Evolutionary conservation across 2,113 vertebrate genomes (phyloP).

Genomic region (Onychostruthus taczanowskii): DNA sequence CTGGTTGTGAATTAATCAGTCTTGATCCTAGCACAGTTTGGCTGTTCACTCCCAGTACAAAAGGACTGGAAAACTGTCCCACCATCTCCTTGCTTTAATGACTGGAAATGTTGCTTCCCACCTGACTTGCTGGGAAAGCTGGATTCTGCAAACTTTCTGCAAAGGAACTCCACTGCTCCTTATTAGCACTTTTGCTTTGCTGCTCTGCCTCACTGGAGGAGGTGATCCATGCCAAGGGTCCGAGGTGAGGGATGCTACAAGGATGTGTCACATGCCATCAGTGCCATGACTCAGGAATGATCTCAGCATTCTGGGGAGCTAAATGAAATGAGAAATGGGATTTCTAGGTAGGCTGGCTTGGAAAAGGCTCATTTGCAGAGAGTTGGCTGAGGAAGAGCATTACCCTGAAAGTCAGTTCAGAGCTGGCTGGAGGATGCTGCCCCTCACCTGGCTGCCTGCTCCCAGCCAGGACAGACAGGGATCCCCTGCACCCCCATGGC

Average conservation of each 20-base stretch:
- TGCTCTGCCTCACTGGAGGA: not conserved
- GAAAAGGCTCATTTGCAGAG: not conserved
- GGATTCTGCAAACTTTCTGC: not conserved
- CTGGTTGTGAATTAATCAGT: not conserved
- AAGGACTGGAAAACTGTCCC: not conserved
- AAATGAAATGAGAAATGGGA: not conserved
- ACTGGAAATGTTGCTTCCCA: not conserved
- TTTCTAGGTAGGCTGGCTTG: not conserved
- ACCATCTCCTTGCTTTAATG: not conserved
- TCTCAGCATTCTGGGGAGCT: not conserved
- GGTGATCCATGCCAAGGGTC: not conserved
- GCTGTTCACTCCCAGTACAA: not conserved
- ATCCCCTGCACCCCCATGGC: not conserved
- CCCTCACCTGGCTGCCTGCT: not conserved
- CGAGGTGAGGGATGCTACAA: not conserved
- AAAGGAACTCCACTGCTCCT: not conserved
- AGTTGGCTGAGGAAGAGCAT: not conserved
- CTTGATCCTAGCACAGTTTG: not conserved
- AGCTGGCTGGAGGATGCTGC: not conserved
- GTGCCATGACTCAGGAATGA: not conserved
- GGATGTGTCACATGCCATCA: not conserved
- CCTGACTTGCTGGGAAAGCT: not conserved
- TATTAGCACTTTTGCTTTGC: fast-evolving
- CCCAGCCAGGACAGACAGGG: not conserved
- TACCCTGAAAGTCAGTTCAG: not conserved